Conservation (phyloP, 2,113 vertebrate species). For the Danio rerio region DNA sequence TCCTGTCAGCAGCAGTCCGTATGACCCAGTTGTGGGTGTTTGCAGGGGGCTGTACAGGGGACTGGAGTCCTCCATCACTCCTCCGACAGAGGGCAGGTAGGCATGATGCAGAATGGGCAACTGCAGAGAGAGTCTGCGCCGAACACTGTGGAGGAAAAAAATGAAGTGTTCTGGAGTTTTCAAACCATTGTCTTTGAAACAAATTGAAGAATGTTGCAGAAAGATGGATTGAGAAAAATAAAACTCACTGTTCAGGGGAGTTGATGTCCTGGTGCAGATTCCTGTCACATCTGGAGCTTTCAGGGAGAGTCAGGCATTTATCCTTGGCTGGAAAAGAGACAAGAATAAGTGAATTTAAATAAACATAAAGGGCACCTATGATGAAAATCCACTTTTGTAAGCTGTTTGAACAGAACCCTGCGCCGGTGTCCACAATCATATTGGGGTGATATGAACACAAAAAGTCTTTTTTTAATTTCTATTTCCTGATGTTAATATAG, state of each 20-base stretch:
- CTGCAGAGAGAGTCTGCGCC: constrained; percentile 86
- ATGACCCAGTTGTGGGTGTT: not conserved
- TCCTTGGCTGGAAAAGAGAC: constrained; percentile 26
- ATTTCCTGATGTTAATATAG: too few species aligned
- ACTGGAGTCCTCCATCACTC: constrained; percentile 77
- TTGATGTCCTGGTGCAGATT: constrained; percentile 80
- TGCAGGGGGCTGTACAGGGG: constrained; percentile 78
- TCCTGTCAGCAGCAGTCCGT: constrained; percentile 1
- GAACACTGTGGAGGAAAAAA: constrained; percentile 73
- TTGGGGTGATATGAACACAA: too few species aligned
- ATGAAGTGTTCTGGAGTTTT: not conserved
- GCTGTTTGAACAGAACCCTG: too few species aligned
- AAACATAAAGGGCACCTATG: not conserved
- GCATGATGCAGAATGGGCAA: constrained; percentile 88
- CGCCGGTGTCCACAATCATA: too few species aligned
- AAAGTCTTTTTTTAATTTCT: too few species aligned
- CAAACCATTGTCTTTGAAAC: not conserved
- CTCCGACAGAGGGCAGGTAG: constrained; percentile 86
- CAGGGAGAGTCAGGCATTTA: constrained; percentile 42
- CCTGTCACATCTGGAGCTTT: not conserved
- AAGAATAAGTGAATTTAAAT: not conserved
- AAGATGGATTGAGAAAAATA: not conserved
- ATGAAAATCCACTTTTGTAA: too few species aligned
- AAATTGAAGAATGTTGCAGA: not conserved
- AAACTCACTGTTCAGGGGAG: constrained; percentile 87